Evolutionary conservation across 2,113 vertebrate species (phyloP), one percentile per base, ranked within the genome.

Genomic region (Aptenodytes forsteri): DNA sequence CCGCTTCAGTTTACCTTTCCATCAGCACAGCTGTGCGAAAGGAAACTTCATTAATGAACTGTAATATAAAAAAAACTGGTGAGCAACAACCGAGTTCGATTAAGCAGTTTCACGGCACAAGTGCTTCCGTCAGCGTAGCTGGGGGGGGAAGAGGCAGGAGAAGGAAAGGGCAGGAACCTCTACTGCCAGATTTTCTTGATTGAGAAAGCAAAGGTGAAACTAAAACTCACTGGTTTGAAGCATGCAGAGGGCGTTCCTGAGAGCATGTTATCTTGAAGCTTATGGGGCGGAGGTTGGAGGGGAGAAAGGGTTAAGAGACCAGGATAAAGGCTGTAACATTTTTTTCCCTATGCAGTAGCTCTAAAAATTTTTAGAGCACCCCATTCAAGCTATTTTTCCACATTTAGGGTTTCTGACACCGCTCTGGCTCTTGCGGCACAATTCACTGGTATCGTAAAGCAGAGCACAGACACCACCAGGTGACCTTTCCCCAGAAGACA

Each of bases 71-170:
- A 54, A 18, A 49, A 36, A 4, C 6, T 1, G 4, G 34, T 6
- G 22, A 47, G 27, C 9, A 16, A 49, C 55, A 40, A 11, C 7
- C 1, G 11, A 19, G 14, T 61, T 42, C 7, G 16, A 38, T 12
- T 4, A 7, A 11, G 16, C 42, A 4, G 36, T 29, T 62, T 18
- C 14, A 22, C 14, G 1, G 0, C 40, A 11, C 7, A 14, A 21
- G 10, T 5, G 2, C 11, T 44, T 36, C 54, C 3, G 2, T 2
- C 4, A 0, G 52, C 1, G 6, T 5, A 6, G 22, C 8, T 5
- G 11, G 16, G 16, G 7, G 36, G 23, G 5, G 36, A 19, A n/a
- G 7, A 9, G 38, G 9, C 13, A 11, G 3, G 46, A 36, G 23
- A n/a, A 16, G 9, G 69, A 50, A 59, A 52, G 23, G 34, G 36